Base-by-base conservation (phyloP, 2,888 invertebrate species). In the Apomyelois bistriatella region DNA sequence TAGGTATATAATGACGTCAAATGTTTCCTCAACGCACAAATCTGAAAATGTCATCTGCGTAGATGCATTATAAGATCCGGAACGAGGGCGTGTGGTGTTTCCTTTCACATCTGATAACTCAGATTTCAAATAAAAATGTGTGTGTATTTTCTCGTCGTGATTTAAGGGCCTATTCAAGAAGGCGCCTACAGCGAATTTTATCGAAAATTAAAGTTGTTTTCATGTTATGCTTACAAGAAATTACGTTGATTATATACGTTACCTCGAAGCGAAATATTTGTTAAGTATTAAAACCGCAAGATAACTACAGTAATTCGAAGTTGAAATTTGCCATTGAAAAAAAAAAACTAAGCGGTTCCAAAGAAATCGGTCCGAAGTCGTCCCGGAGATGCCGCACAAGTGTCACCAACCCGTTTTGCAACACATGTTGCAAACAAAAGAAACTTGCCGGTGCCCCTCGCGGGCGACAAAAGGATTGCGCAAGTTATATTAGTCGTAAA, bases 341-440 rank as follows among this genome's bases (percentile, higher is more conserved):
- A 70, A 79, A 79, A 77, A 67, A 69, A 66, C 67, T 58, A 62
- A 67, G 59, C 62, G 58, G 58, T 77, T 82, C 65, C 70, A 71
- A 71, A 75, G 76, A 82, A 82, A 82, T 79, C 79, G 78, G 69
- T 66, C 69, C 65, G 65, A 66, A 22, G 22, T 22, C 22, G 75
- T 75, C 77, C 72, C 69, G 72, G 72, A 76, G 79, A 79, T 77
- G 77, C 69, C 57, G 75, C 74, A 80, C 84, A 85, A 87, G 85
- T 86, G 85, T 85, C 83, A 79, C 68, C 82, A 89, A 90, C 86
- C 88, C 88, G 87, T 88, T 89, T 79, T 71, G 85, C 79, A 82
- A 87, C 89, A 89, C 88, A 86, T 90, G 89, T 84, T 75, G 76
- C 81, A 82, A 86, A 89, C 87, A 89, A 89, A 89, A 89, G 86